Percentiles rank a stretch among this genome's conserved stretches.
Conservation (phyloP, 2,888 invertebrate genomes). For the Dicyrtomina minuta region DNA sequence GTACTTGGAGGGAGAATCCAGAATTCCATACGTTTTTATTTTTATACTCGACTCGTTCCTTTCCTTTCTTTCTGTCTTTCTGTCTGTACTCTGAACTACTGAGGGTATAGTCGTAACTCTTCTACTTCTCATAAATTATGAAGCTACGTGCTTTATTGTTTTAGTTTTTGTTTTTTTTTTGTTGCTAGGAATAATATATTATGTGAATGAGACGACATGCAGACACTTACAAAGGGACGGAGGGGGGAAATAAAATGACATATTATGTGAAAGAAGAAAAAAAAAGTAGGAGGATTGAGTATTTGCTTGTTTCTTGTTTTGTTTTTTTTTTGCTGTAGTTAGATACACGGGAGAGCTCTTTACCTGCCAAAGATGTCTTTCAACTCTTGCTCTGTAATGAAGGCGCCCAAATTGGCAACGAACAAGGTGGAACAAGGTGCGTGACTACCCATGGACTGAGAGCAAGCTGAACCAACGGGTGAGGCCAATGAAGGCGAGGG, state of each 20-base stretch:
- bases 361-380: conserved; percentile 98
- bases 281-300: background rate
- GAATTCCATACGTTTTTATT: too few species aligned
- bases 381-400: conserved; percentile 96
- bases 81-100: too few species aligned
- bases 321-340: background rate
- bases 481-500: conserved; percentile 89
- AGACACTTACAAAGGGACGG: background rate
- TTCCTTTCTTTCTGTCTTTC: background rate
- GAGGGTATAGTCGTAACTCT: background rate
- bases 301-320: too few species aligned
- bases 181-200: background rate
- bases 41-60: too few species aligned
- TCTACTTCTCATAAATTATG: background rate
- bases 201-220: background rate
- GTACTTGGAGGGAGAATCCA: background rate
- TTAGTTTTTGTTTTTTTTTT: background rate
- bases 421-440: conserved; percentile 96
- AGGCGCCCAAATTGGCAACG: conserved; percentile 96
- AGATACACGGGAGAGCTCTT: conserved; percentile 44
- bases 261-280: too few species aligned
- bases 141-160: background rate
- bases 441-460: conserved; percentile 65
- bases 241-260: background rate
- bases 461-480: conserved; percentile 76